Conservation (phyloP, 2,888 invertebrate species). For the Aspidiotus destructor region DNA sequence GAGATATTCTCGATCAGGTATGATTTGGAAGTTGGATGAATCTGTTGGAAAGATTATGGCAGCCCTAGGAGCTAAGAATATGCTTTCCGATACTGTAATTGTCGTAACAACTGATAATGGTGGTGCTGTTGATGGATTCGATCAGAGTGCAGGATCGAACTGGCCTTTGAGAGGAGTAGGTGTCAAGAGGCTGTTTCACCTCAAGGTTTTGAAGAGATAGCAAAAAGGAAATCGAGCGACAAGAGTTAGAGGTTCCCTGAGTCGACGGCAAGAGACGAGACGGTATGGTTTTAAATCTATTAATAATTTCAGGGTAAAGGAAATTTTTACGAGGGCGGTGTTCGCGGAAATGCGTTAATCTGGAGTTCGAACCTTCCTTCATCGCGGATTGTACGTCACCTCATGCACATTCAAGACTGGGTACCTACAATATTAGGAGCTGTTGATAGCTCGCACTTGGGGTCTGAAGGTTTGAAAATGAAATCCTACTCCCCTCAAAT, state of each 20-base stretch:
- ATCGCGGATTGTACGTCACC: conserved; percentile 49
- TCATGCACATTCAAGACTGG: conserved; percentile 61
- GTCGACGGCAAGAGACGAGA: too few species aligned
- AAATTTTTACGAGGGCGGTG: conserved; percentile 62
- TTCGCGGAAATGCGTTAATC: conserved; percentile 49
- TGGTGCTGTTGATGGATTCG: conserved; percentile 73
- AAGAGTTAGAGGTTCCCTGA: too few species aligned
- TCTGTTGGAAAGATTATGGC: conserved; percentile 73
- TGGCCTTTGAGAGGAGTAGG: conserved; percentile 65
- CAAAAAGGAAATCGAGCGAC: too few species aligned
- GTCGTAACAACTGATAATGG: conserved; percentile 89
- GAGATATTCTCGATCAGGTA: conserved; percentile 39
- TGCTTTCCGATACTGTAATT: conserved; percentile 72
- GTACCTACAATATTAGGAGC: conserved; percentile 56
- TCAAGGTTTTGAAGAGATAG: too few species aligned
- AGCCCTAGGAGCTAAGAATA: conserved; percentile 53
- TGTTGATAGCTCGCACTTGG: conserved; percentile 44
- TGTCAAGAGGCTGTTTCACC: not conserved
- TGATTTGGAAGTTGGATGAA: conserved; percentile 77
- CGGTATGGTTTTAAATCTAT: too few species aligned
- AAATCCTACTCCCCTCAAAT: too few species aligned
- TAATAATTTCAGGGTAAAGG: conserved; percentile 49
- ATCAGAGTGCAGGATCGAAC: conserved; percentile 75
- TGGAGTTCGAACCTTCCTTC: conserved; percentile 53
- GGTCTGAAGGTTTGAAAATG: too few species aligned